A percentile compares a stretch with the other conserved stretches of the same genome.
Evolutionary conservation across 2,888 invertebrate genomes (phyloP).

Genomic region (Dichetophora obliterata): DNA sequence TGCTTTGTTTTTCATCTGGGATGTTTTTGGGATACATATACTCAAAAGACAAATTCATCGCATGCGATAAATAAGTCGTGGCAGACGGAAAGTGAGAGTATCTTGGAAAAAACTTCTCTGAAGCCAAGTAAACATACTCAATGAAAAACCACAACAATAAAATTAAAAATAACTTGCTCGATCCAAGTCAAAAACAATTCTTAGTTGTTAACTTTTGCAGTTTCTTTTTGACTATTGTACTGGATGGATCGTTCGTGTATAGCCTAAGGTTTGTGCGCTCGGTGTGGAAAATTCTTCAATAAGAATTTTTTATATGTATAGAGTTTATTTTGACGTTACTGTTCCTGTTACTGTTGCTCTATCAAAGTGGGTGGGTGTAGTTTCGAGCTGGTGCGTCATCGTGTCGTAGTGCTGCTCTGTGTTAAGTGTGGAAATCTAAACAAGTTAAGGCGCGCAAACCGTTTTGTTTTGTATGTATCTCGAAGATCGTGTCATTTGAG

Average conservation of each 20-base stretch:
- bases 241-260: not conserved
- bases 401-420: too few species aligned
- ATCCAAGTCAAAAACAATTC: not conserved
- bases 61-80: not conserved
- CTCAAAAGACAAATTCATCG: not conserved
- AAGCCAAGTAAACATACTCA: too few species aligned
- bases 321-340: not conserved
- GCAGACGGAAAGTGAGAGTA: not conserved
- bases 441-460: too few species aligned
- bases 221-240: not conserved
- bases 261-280: not conserved
- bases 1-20: too few species aligned
- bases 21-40: too few species aligned
- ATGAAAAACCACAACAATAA: not conserved
- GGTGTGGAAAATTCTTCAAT: not conserved
- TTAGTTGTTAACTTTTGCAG: not conserved
- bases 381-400: not conserved
- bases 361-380: not conserved
- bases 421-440: too few species aligned
- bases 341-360: not conserved
- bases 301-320: not conserved
- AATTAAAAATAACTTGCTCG: not conserved
- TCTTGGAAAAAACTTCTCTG: not conserved
- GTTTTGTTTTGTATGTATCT: not conserved
- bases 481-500: conserved; percentile 20